Conservation (phyloP, 2,888 invertebrate species). For the Erannis defoliaria region DNA sequence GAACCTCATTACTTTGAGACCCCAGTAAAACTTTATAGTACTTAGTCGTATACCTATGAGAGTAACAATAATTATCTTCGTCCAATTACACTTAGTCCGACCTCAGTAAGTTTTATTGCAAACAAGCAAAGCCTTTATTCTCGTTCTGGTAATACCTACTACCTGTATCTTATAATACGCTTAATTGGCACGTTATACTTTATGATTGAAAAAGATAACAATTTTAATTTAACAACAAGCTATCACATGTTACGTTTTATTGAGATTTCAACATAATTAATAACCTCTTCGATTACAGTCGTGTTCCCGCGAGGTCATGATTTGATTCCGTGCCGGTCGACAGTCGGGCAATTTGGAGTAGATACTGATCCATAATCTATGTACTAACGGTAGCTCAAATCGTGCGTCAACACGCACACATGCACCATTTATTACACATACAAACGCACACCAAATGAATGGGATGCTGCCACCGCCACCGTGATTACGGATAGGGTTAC, state of each 20-base stretch:
- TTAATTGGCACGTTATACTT: constrained; percentile 22
- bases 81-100: constrained; percentile 8
- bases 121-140: constrained; percentile 7
- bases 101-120: constrained; percentile 20
- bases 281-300: constrained; percentile 61
- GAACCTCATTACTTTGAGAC: not conserved
- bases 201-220: constrained; percentile 32
- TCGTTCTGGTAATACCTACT: constrained; percentile 1
- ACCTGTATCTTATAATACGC: constrained; percentile 16
- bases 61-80: constrained; percentile 6
- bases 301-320: constrained; percentile 62
- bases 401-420: constrained; percentile 53
- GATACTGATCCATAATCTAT: constrained; percentile 60
- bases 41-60: constrained; percentile 18
- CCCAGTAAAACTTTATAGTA: constrained; percentile 5
- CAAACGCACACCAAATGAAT: constrained; percentile 66
- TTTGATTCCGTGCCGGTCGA: constrained; percentile 51
- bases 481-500: constrained; percentile 68
- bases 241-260: constrained; percentile 29
- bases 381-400: constrained; percentile 69
- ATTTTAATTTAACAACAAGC: constrained; percentile 34
- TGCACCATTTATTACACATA: constrained; percentile 43
- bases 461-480: constrained; percentile 69
- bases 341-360: constrained; percentile 60
- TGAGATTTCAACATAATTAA: constrained; percentile 52